These are phyloP conservation scores for Habroteleia sp. DNA, from an alignment of 2,888 invertebrate species.

Conservation along the genomic window DNA sequence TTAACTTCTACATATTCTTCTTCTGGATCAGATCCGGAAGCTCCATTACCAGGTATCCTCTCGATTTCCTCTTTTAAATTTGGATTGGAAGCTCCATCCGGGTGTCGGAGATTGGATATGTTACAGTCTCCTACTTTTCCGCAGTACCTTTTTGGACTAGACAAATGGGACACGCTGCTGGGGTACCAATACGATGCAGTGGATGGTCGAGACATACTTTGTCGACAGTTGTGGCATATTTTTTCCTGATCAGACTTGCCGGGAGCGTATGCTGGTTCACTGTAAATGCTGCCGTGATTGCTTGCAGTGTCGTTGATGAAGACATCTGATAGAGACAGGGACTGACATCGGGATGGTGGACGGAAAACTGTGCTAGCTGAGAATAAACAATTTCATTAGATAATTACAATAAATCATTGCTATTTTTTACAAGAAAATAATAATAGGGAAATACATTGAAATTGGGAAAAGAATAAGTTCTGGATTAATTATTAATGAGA, in stretches of 20 bases:
- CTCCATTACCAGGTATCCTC: slow-evolving; percentile 85
- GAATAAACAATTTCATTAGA: slow-evolving; percentile 37
- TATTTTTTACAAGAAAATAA: too few species aligned
- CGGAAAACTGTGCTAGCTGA: slow-evolving; percentile 77
- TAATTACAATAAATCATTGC: background rate
- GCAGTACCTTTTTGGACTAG: slow-evolving; percentile 87
- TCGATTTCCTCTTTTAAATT: slow-evolving; percentile 88
- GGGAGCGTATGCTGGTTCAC: slow-evolving; percentile 89
- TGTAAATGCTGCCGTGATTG: slow-evolving; percentile 91
- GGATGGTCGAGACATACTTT: slow-evolving; percentile 86
- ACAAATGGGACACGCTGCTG: slow-evolving; percentile 78
- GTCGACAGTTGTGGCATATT: slow-evolving; percentile 89
- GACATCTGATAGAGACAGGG: slow-evolving; percentile 87
- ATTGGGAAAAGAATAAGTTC: too few species aligned
- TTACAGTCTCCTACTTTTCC: slow-evolving; percentile 83
- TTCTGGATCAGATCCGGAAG: slow-evolving; percentile 84
- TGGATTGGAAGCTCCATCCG: slow-evolving; percentile 96
- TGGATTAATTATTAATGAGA: too few species aligned
- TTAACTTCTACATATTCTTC: slow-evolving; percentile 81
- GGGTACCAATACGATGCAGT: slow-evolving; percentile 86
- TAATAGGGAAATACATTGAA: too few species aligned
- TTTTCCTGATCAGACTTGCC: slow-evolving; percentile 84
- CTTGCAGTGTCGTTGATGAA: slow-evolving; percentile 85
- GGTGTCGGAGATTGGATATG: slow-evolving; percentile 89
- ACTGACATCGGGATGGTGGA: slow-evolving; percentile 86